Evolutionary conservation across 1,140 invertebrate species (phyloP).

Genomic region (Drosophila dunni): DNA sequence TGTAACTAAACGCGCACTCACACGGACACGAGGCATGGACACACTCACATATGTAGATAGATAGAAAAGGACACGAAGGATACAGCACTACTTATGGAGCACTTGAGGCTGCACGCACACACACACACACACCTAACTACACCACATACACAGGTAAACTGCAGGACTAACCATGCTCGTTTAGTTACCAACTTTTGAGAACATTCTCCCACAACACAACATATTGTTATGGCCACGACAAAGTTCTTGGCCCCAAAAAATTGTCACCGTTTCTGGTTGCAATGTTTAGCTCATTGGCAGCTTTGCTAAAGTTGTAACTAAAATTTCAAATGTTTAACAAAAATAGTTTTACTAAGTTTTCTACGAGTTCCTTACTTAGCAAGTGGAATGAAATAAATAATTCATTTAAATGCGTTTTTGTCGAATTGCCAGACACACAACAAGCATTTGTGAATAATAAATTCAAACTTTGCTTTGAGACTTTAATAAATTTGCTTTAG

Average conservation of each 20-base stretch:
- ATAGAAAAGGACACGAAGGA: constrained; percentile 51
- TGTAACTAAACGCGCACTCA: constrained; percentile 73
- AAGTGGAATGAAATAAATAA: constrained; percentile 12
- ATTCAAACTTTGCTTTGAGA: constrained; percentile 1
- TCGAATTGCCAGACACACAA: not conserved
- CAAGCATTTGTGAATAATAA: too few species aligned
- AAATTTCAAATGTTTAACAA: constrained; percentile 46
- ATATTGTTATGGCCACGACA: constrained; percentile 71
- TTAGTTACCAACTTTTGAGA: constrained; percentile 54
- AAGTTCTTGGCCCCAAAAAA: constrained; percentile 69
- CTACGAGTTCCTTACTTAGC: not conserved
- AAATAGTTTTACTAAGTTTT: not conserved
- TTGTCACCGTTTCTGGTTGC: constrained; percentile 74
- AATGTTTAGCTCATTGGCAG: constrained; percentile 76
- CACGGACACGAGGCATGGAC: not conserved
- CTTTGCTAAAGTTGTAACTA: constrained; percentile 64
- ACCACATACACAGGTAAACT: constrained; percentile 37
- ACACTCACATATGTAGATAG: constrained; percentile 24
- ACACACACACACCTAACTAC: constrained; percentile 18
- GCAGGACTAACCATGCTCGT: constrained; percentile 41
- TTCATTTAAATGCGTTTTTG: constrained; percentile 19
- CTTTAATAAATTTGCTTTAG: constrained; percentile 2
- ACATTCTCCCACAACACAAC: constrained; percentile 49
- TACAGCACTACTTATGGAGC: constrained; percentile 63
- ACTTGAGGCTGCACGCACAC: constrained; percentile 64